phyloP scores from a whole-genome alignment of 2,797 vertebrate species.

The Okamejei kenojei region DNA sequence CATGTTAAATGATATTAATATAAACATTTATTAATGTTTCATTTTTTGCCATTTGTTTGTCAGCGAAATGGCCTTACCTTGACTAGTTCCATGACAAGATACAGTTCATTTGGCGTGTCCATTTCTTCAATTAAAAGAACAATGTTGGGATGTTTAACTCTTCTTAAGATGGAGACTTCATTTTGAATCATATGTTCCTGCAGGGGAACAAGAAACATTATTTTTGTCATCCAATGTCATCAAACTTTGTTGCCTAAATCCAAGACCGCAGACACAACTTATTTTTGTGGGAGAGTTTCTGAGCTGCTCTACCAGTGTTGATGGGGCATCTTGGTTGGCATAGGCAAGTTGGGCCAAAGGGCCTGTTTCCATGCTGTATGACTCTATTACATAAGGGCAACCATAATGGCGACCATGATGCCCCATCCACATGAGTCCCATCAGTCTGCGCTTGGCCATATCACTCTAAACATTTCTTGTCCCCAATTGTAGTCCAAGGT shows the following conservation, averaged over 20 bases:
- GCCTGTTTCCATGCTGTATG: too few species aligned
- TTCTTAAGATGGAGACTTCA: constrained; percentile 87
- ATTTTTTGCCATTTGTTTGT: background rate
- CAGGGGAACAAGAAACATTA: constrained; percentile 35
- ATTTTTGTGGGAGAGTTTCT: too few species aligned
- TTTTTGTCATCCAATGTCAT: background rate
- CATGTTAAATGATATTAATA: background rate
- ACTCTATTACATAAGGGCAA: too few species aligned
- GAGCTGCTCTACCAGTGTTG: too few species aligned
- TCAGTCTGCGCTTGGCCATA: too few species aligned
- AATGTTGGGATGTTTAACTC: constrained; percentile 95
- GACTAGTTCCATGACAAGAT: constrained; percentile 94
- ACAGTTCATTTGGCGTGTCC: constrained; percentile 83
- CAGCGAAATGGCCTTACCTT: constrained; percentile 64
- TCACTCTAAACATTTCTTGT: too few species aligned
- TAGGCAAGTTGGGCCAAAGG: too few species aligned
- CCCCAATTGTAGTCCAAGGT: too few species aligned
- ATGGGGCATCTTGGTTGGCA: too few species aligned
- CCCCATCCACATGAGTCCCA: too few species aligned
- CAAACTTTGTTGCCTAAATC: background rate
- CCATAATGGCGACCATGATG: too few species aligned
- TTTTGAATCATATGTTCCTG: constrained; percentile 98
- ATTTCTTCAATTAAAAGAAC: constrained; percentile 94
- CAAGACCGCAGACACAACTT: too few species aligned
- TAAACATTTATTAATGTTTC: background rate